Percentiles rank a stretch among this genome's conserved stretches.
phyloP scores from a whole-genome alignment of 53 echinoderm and acorn worm genomes.

The Apostichopus leukothele region DNA sequence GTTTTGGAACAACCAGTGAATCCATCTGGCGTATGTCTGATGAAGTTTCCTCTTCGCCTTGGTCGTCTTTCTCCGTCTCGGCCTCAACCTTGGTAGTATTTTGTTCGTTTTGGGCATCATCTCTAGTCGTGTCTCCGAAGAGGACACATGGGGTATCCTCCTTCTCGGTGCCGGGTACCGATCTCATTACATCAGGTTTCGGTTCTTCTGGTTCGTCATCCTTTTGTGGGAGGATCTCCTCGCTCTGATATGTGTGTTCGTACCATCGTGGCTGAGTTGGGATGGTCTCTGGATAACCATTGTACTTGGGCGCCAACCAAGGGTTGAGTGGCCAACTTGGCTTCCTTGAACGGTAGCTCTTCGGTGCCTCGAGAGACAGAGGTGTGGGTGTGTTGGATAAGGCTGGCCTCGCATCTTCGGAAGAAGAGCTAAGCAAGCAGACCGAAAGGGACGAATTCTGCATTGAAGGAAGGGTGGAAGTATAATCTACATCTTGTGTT shows the following conservation, averaged over 20 bases:
- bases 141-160: neutral
- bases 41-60: neutral
- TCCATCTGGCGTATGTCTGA: neutral
- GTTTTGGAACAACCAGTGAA: neutral
- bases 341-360: neutral
- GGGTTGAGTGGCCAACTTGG: conserved; percentile 12
- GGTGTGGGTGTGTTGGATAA: neutral
- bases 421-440: neutral
- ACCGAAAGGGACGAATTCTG: neutral
- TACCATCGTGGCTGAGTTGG: neutral
- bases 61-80: neutral
- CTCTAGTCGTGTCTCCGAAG: neutral
- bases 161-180: no score
- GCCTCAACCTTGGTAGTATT: neutral
- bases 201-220: neutral
- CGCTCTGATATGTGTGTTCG: neutral
- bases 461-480: neutral
- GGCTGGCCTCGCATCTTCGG: neutral
- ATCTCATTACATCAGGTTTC: neutral
- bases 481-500: neutral
- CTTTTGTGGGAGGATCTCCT: neutral
- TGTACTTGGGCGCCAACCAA: conserved; percentile 11
- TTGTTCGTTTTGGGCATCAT: neutral
- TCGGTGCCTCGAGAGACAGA: neutral
- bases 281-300: conserved; percentile 1